Conservation (phyloP, 2,113 vertebrate species). For the Phainopepla nitens region DNA sequence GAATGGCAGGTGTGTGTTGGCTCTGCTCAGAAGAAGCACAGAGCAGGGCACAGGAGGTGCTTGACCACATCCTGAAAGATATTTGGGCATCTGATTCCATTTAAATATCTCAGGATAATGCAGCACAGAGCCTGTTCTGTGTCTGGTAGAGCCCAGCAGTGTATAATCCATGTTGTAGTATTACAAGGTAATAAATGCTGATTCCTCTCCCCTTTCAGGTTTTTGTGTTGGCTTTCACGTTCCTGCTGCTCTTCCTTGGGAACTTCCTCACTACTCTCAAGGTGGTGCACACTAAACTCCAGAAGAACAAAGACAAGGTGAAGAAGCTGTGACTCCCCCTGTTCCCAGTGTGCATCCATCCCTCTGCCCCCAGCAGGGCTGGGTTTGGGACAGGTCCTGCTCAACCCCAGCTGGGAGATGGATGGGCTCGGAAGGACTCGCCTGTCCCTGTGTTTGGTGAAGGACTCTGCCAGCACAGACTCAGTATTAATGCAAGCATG, state of each 20-base stretch:
- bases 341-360: neutral
- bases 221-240: constrained; percentile 88
- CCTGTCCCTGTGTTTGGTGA: neutral
- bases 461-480: constrained; percentile 43
- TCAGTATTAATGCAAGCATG: constrained; percentile 48
- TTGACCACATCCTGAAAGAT: neutral
- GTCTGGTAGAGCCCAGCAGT: neutral
- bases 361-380: neutral
- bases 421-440: neutral
- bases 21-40: neutral
- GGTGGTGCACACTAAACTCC: constrained; percentile 91
- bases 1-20: constrained; percentile 91
- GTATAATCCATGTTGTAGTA: neutral
- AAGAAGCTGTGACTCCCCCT: constrained; percentile 71
- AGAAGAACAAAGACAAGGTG: constrained; percentile 81
- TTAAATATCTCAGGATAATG: neutral
- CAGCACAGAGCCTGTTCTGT: neutral
- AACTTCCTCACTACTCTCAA: constrained; percentile 96
- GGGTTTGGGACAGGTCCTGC: neutral
- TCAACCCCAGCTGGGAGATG: neutral
- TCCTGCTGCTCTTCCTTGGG: constrained; percentile 93
- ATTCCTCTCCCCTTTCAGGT: constrained; percentile 69
- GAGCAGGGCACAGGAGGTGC: neutral
- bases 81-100: neutral
- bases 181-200: neutral